Evolutionary conservation across 2,888 invertebrate genomes (phyloP).

Genomic region (Phengaris arion): DNA sequence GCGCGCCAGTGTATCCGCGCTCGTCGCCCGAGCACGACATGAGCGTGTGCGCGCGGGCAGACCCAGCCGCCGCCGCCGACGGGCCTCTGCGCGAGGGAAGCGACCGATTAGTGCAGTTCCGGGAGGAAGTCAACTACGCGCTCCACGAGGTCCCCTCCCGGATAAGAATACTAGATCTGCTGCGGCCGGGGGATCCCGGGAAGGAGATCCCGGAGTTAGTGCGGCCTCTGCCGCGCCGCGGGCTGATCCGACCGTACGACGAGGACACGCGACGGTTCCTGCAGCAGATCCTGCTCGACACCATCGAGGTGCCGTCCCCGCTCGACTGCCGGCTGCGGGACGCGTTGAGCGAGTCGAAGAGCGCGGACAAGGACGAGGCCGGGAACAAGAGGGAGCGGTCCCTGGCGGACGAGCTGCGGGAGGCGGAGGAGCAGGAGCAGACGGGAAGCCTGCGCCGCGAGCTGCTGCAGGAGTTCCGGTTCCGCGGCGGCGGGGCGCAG

Average conservation of each 20-base stretch:
- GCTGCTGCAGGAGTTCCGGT: constrained; percentile 50
- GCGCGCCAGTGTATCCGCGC: constrained; percentile 48
- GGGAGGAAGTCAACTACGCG: constrained; percentile 1
- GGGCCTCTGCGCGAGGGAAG: constrained; percentile 58
- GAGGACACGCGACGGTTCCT: constrained; percentile 69
- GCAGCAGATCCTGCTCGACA: constrained; percentile 55
- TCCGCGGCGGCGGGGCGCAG: constrained; percentile 49
- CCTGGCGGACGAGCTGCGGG: constrained; percentile 66
- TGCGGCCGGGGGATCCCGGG: constrained; percentile 65
- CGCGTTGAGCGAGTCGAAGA: constrained; percentile 13
- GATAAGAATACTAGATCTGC: constrained; percentile 62
- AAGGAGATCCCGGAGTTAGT: constrained; percentile 68
- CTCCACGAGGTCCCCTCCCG: constrained; percentile 49
- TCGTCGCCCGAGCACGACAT: constrained; percentile 57
- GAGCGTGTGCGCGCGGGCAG: constrained; percentile 45
- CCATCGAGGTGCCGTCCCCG: background rate
- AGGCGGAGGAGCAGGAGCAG: constrained; percentile 62
- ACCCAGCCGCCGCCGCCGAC: constrained; percentile 37
- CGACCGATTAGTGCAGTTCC: constrained; percentile 34
- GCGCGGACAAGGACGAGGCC: constrained; percentile 33
- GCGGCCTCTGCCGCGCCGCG: constrained; percentile 62
- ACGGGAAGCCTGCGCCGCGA: constrained; percentile 49
- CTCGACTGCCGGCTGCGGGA: background rate
- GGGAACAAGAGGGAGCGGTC: constrained; percentile 48
- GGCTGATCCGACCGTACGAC: constrained; percentile 61